phyloP scores from a whole-genome alignment of 2,113 vertebrate genomes.

The Bubalus kerabau region DNA sequence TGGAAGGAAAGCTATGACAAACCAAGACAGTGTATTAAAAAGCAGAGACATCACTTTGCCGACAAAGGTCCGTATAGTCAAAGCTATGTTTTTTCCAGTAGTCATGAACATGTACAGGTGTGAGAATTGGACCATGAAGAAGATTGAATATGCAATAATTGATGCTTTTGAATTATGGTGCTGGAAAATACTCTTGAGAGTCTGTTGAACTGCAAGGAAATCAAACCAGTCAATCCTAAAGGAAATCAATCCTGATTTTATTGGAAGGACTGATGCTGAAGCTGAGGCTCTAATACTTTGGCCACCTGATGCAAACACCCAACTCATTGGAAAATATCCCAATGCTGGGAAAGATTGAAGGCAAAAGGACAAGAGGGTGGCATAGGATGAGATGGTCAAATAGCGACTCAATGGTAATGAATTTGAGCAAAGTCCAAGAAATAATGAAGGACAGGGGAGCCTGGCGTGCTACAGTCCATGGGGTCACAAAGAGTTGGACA shows the following conservation, averaged over 20 bases:
- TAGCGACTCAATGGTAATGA: neutral
- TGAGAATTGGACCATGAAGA: neutral
- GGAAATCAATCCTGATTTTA: neutral
- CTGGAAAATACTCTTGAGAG: neutral
- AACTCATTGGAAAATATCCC: neutral
- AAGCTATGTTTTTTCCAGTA: neutral
- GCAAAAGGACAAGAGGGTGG: neutral
- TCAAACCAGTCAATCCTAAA: neutral
- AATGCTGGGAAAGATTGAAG: neutral
- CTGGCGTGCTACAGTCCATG: neutral
- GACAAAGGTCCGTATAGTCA: neutral
- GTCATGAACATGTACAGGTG: neutral
- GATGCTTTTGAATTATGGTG: neutral
- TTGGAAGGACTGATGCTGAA: neutral
- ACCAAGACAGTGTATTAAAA: neutral
- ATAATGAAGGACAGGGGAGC: neutral
- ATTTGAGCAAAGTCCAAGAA: neutral
- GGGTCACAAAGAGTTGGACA: neutral
- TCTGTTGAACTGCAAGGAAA: neutral
- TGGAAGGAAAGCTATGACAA: neutral
- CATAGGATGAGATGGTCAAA: neutral
- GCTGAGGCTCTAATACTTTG: neutral
- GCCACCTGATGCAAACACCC: neutral
- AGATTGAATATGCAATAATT: neutral
- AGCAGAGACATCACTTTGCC: neutral